Evolutionary conservation across 2,888 invertebrate species (phyloP).

Genomic region (Encarsia formosa): DNA sequence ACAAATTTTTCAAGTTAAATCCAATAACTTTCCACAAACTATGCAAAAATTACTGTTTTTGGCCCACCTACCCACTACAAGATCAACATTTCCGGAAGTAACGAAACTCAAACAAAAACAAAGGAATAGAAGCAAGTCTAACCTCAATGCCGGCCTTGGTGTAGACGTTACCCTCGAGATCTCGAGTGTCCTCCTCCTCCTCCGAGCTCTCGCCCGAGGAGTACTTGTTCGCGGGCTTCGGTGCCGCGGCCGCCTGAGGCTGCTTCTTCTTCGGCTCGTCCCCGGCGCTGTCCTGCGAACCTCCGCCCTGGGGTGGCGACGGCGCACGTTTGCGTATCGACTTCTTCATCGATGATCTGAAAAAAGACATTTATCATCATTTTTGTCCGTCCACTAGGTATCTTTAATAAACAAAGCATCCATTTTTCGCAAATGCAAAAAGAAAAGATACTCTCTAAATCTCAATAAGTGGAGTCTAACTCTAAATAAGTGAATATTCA

Average conservation of each 20-base stretch:
- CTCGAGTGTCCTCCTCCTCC: constrained; percentile 66
- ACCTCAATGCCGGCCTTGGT: constrained; percentile 74
- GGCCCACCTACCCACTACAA: too few species aligned
- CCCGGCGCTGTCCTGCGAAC: constrained; percentile 43
- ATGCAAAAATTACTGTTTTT: too few species aligned
- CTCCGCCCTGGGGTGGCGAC: constrained; percentile 44
- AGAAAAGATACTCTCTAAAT: too few species aligned
- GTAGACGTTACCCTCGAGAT: constrained; percentile 75
- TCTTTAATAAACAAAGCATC: too few species aligned
- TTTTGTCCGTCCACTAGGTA: neutral
- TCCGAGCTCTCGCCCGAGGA: constrained; percentile 59
- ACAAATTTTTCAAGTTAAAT: too few species aligned
- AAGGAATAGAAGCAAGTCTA: too few species aligned
- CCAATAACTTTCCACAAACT: too few species aligned
- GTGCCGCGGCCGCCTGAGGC: constrained; percentile 16
- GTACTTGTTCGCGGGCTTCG: constrained; percentile 46
- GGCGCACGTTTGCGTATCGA: constrained; percentile 43
- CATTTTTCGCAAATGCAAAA: too few species aligned
- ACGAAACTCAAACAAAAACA: too few species aligned
- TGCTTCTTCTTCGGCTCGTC: constrained; percentile 33
- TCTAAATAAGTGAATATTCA: too few species aligned
- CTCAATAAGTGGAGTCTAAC: too few species aligned
- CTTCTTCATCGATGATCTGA: constrained; percentile 45
- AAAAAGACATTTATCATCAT: neutral
- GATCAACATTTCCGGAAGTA: too few species aligned